phyloP scores from a whole-genome alignment of 2,888 invertebrate species.

The Cosmia pyralina region DNA sequence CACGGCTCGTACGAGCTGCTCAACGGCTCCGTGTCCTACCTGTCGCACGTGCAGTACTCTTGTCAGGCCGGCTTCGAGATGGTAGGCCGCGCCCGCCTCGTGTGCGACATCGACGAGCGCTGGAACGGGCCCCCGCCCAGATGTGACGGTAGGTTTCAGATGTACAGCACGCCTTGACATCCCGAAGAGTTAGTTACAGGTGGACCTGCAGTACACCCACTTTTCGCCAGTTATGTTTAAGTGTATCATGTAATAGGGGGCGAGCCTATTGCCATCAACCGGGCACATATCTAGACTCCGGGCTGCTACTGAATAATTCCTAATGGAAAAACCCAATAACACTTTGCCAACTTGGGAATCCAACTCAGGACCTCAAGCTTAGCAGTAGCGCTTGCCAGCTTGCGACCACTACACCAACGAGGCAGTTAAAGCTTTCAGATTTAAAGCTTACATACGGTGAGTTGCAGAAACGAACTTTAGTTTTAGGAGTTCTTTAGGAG shows the following conservation, averaged over 20 bases:
- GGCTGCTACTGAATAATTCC: no score
- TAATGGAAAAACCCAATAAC: no score
- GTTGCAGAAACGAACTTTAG: no score
- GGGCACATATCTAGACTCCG: not conserved
- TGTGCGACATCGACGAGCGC: conserved; percentile 97
- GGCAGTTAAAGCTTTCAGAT: no score
- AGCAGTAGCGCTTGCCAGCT: no score
- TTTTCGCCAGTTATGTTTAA: not conserved
- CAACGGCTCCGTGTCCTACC: conserved; percentile 96
- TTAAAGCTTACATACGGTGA: no score
- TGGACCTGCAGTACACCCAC: not conserved
- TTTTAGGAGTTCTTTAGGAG: no score
- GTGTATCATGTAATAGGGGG: not conserved
- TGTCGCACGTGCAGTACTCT: conserved; percentile 95
- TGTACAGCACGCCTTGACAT: no score
- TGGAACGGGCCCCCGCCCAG: conserved; percentile 98
- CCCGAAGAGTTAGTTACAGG: not conserved
- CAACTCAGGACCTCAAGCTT: no score
- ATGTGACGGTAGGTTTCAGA: conserved; percentile 90
- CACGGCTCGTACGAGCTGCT: conserved; percentile 95
- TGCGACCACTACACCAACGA: no score
- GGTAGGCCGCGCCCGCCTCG: conserved; percentile 94
- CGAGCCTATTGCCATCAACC: not conserved
- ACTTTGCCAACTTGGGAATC: no score
- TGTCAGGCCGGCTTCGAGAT: conserved; percentile 96